Base-by-base conservation (phyloP, 2,113 vertebrate genomes). In the Crotalus horridus region DNA sequence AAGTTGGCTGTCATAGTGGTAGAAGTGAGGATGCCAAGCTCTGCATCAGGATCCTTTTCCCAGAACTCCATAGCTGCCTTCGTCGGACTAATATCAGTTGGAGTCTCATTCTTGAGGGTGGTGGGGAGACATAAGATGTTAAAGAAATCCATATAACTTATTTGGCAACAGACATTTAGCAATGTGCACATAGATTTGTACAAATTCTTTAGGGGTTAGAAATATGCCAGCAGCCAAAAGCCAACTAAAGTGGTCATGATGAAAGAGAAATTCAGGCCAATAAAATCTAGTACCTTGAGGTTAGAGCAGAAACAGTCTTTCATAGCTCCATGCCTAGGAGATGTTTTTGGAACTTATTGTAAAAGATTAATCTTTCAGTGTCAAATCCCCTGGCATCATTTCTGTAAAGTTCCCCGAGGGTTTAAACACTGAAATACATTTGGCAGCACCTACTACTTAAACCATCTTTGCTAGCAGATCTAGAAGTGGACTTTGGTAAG, bases 1-100 rank as follows among this genome's bases (percentile, higher is more conserved):
- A 90, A 26, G 88, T 17, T 61, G 59, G 58, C 56, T 43, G 89
- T 59, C 29, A 90, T 93, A 0, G 56, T 93, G n/a, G 89, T 39
- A 8, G 61, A 15, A 26, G 48, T 55, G 26, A 87, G n/a, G 4
- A 12, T 81, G 61, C 48, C 81, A 85, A 26, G 53, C 21, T 3
- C 48, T 10, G 23, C 48, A 56, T 74, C 6, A 2, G 87, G 23
- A 87, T 96, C 92, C 10, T 93, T 91, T 29, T 87, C 93, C 85
- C 97, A 93, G 11, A 95, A 17, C 24, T 91, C 89, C 2, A 96
- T 95, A 48, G 95, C 88, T 92, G 88, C 94, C 87, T 26, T 56
- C 8, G 94, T 94, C 4, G 95, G 90, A 46, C 91, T 96, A 20
- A 54, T 69, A 43, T 26, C 89, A 13, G 26, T 64, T 54, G 21